phyloP scores from a whole-genome alignment of 2,113 vertebrate species.

The Anolis sagrei region DNA sequence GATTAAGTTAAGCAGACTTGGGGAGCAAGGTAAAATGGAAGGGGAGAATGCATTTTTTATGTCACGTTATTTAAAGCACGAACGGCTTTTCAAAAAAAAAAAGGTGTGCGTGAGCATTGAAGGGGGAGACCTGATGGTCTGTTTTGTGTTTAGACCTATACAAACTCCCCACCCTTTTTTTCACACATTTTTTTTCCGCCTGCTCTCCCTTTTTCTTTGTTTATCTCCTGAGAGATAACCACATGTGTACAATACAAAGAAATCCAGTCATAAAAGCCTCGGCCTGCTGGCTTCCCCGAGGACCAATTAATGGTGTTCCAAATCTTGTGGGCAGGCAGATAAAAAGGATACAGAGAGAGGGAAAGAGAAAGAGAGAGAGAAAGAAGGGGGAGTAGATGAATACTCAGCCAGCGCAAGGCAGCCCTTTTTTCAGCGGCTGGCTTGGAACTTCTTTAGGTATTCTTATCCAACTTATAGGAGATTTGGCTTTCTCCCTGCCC shows the following conservation, averaged over 20 bases:
- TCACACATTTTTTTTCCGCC: constrained; percentile 39
- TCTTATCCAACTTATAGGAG: constrained; percentile 86
- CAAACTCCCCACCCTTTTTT: constrained; percentile 74
- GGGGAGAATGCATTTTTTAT: constrained; percentile 63
- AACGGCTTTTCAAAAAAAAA: constrained; percentile 28
- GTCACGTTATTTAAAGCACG: constrained; percentile 69
- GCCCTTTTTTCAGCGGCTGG: constrained; percentile 79
- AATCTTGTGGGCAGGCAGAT: constrained; percentile 92
- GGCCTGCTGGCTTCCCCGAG: constrained; percentile 89
- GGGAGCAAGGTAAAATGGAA: not conserved
- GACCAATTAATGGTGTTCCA: constrained; percentile 94
- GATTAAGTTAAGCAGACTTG: constrained; percentile 71
- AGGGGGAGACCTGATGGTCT: constrained; percentile 64
- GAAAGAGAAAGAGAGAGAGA: not conserved
- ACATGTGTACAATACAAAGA: constrained; percentile 90
- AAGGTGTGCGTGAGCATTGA: too few species aligned
- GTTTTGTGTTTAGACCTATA: constrained; percentile 77
- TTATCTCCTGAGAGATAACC: constrained; percentile 89
- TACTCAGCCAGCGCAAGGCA: constrained; percentile 80
- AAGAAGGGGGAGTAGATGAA: constrained; percentile 79
- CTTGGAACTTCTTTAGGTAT: constrained; percentile 88
- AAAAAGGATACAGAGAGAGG: constrained; percentile 79
- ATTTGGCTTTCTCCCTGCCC: constrained; percentile 57
- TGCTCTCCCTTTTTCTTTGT: constrained; percentile 81
- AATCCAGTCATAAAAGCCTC: constrained; percentile 85